phyloP scores from a whole-genome alignment of 2,113 vertebrate genomes.

The Gambusia holbrooki region DNA sequence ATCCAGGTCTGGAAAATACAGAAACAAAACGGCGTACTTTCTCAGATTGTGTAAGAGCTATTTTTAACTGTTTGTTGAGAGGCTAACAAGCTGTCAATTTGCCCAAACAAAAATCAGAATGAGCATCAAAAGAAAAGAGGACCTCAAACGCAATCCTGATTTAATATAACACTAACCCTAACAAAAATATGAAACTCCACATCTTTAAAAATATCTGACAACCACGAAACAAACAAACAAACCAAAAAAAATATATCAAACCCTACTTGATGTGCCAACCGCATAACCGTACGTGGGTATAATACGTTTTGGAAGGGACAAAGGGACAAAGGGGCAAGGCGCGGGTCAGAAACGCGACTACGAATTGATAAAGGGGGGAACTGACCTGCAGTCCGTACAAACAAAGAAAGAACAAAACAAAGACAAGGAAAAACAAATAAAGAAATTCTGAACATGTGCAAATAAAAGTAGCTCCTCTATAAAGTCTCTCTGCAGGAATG shows the following conservation, averaged over 20 bases:
- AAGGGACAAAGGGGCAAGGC: background rate
- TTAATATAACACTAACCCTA: too few species aligned
- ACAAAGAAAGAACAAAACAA: conserved; percentile 13
- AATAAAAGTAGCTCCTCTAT: conserved; percentile 54
- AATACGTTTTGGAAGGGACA: too few species aligned
- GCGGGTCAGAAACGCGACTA: background rate
- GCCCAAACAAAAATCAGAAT: too few species aligned
- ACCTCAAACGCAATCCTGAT: too few species aligned
- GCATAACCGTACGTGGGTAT: too few species aligned
- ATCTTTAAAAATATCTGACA: too few species aligned
- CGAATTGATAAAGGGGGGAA: background rate
- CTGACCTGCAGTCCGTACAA: background rate
- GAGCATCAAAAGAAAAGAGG: background rate
- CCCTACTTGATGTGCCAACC: background rate
- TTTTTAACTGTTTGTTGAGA: background rate
- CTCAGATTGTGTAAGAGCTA: background rate
- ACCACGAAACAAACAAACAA: too few species aligned
- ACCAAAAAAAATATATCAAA: too few species aligned
- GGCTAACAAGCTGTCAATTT: background rate
- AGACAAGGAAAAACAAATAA: background rate
- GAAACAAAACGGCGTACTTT: too few species aligned
- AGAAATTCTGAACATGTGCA: conserved; percentile 68
- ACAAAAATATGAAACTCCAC: too few species aligned
- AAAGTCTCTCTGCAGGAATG: conserved; percentile 32
- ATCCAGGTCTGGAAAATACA: too few species aligned